Base-by-base conservation (phyloP, 2,888 invertebrate species). In the Euproctis similis region DNA sequence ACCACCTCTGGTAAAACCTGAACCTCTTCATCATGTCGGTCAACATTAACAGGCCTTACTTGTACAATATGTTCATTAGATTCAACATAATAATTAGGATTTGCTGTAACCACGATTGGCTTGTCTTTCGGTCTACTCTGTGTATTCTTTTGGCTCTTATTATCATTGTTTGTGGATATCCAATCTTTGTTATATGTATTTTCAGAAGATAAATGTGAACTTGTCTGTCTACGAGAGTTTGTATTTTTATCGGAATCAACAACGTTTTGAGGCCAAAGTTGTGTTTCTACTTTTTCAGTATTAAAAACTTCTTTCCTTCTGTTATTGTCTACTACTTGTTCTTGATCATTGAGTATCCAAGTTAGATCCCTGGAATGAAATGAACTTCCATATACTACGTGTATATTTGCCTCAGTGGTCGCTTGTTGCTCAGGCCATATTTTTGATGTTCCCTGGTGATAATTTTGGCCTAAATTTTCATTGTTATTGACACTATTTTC, bases 351-450 rank as follows among this genome's bases (percentile, higher is more conserved):
- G 8, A 19, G 13, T 6, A 8, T 2, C 34, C 25, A 28, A 9
- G 21, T n/a, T 18, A 6, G 19, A 9, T 8, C 14, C 3, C 22
- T 14, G 5, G 21, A 9, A 10, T 21, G 11, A 2, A 20, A 20
- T 7, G 24, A 19, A 9, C 25, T 12, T 5, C 12, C 24, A 20
- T n/a, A 20, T 7, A 8, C 14, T 14, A 10, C 12, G 4, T 18
- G 31, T 2, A 9, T 6, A 8, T 8, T 12, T 8, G 12, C 18
- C 8, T 18, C 22, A 3, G 31, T 26, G 12, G 26, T 30, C 4
- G 5, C 8, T 26, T 43, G 30, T 5, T 8, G 11, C 4, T 27
- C 12, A 1, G 30, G 4, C 43, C 36, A 32, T 18, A n/a, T 11
- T 31, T 19, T 20, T n/a, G 24, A 14, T 19, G 7, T 12, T 12